Base-by-base conservation (phyloP, 2,797 vertebrate species). In the Gymnopithys bicolor region DNA sequence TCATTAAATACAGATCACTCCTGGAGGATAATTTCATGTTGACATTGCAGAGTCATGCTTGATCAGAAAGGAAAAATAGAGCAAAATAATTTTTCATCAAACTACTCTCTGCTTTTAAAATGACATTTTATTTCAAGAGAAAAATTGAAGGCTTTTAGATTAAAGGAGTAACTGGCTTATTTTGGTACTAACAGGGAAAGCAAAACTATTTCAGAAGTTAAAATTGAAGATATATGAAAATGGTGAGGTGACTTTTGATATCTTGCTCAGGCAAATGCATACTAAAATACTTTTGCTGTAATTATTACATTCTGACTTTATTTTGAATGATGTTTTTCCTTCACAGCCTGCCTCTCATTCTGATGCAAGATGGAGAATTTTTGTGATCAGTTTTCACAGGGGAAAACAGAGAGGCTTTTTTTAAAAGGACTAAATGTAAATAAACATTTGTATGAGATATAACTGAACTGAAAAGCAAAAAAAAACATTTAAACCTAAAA, bases 61-160 rank as follows among this genome's bases (percentile, higher is more conserved):
- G 78, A 95, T 90, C 89, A 86, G 76, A 94, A 94, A 59, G 45
- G 59, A 39, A 39, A 70, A 87, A 28, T 27, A 84, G 75, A 93
- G 53, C 27, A 90, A 90, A 88, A 66, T 56, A 79, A 19, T 75
- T 80, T 92, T 85, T 83, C 49, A 69, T 63, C 51, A 59, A 60
- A 41, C 24, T 84, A 77, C 21, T 60, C 39, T 89, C 87, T 88
- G 23, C 43, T 95, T 92, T 78, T 69, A 51, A 84, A 59, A n/a
- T 53, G 48, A 67, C 32, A 19, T 69, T 91, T 87, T 78, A 35
- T 51, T 87, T 83, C 49, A 75, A 89, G 51, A 78, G 39, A 55
- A 84, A 87, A 91, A 85, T 15, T 79, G 88, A 63, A 81, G 33
- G 10, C 35, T 77, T 51, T 84, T 87, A 48, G 67, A 82, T 64